These are phyloP conservation scores for Steinernema carpocapsae DNA, from an alignment of 2,888 invertebrate genomes.

Conservation along the genomic window DNA sequence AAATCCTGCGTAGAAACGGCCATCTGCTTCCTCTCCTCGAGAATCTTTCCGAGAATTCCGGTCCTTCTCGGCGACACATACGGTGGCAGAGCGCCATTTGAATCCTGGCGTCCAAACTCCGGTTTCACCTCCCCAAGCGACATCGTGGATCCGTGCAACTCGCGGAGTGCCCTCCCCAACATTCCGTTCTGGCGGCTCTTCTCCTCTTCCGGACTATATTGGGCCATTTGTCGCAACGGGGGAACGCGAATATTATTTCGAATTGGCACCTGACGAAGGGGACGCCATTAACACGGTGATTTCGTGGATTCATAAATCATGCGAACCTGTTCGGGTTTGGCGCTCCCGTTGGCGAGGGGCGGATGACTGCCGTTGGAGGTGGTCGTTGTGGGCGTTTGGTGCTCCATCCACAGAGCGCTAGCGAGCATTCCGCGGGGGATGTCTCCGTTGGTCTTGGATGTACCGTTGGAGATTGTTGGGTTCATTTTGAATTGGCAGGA, in stretches of 20 bases:
- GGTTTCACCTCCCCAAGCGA: neutral
- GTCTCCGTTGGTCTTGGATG: neutral
- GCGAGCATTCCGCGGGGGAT: conserved; percentile 16
- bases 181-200: conserved; percentile 43
- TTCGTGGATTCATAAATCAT: conserved; percentile 4
- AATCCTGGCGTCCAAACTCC: neutral
- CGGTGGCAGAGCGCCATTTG: neutral
- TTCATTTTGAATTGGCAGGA: neutral
- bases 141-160: conserved; percentile 18
- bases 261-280: neutral
- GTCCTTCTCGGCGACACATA: conserved; percentile 17
- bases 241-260: conserved; percentile 8
- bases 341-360: neutral
- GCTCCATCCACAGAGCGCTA: neutral
- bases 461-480: neutral
- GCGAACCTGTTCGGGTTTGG: conserved; percentile 20
- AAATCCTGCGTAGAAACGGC: neutral
- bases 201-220: conserved; percentile 43
- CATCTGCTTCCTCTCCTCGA: conserved; percentile 5
- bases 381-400: too few relatives aligned
- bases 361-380: too few relatives aligned
- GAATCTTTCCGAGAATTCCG: conserved; percentile 12
- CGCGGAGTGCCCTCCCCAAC: conserved; percentile 40
- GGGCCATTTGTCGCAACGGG: conserved; percentile 26
- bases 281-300: neutral